These are phyloP conservation scores for Pollenia amentaria DNA, from an alignment of 2,888 invertebrate species.

Conservation along the genomic window DNA sequence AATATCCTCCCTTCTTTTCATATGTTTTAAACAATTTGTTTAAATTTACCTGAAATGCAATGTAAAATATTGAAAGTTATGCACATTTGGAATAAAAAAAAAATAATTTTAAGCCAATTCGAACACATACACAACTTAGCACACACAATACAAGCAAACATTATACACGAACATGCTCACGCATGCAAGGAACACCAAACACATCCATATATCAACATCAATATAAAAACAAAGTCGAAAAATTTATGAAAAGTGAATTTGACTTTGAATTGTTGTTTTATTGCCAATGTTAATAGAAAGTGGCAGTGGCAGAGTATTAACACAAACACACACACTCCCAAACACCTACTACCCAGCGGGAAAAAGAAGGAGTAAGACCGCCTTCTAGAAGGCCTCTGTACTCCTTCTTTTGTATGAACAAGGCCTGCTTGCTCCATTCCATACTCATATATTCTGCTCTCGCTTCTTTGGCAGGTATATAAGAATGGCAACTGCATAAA, in stretches of 20 bases:
- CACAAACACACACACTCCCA: background rate
- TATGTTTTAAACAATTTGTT: background rate
- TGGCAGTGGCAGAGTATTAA: conserved; percentile 19
- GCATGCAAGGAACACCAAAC: background rate
- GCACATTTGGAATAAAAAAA: background rate
- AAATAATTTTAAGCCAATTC: conserved; percentile 1
- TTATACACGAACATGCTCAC: background rate
- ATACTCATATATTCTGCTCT: too few relatives aligned
- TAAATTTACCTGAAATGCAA: background rate
- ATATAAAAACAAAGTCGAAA: conserved; percentile 46
- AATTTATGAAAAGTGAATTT: conserved; percentile 66
- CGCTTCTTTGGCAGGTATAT: too few relatives aligned
- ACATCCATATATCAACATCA: conserved; percentile 22
- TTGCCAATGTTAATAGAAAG: conserved; percentile 43
- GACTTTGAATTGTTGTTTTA: conserved; percentile 65
- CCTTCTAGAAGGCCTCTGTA: too few relatives aligned
- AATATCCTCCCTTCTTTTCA: background rate
- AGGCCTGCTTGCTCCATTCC: too few relatives aligned
- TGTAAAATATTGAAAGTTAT: conserved; percentile 21
- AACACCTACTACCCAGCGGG: too few relatives aligned
- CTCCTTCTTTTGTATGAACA: too few relatives aligned
- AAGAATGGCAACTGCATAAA: too few relatives aligned
- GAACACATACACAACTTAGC: conserved; percentile 10
- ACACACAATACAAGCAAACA: background rate
- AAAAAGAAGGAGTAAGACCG: too few relatives aligned